Evolutionary conservation across 2,888 invertebrate species (phyloP), one percentile per base, ranked within the genome.

Genomic region (Xestia xanthographa): DNA sequence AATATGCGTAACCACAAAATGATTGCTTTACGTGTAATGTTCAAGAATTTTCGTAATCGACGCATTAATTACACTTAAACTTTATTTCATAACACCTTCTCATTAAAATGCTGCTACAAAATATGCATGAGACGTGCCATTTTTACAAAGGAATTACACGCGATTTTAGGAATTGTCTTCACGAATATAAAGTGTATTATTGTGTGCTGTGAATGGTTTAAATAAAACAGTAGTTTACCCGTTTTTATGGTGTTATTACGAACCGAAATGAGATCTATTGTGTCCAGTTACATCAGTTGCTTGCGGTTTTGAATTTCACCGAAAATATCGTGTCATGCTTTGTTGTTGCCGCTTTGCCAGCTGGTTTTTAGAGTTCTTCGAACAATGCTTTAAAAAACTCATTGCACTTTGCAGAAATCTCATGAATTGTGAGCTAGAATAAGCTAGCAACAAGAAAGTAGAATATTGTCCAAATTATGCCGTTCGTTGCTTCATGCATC

Each of bases 271-370:
- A 74, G 2, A 56, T 70, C 58, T 77, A 22, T 80, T 78, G 78
- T 85, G n/a, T 63, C 63, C 34, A 77, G 70, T 85, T 86, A 80
- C 76, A 73, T 85, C 78, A 87, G 67, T 68, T 29, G 53, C 63
- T 77, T 75, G 80, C n/a, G 77, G 79, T 85, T 76, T 67, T 60
- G 50, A 85, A 68, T 82, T 87, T 86, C 79, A 65, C 82, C 71
- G 29, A 66, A 71, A 60, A 58, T 78, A 70, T 77, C 48, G 56
- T 72, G 58, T 69, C 72, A 60, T 70, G 56, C 68, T 77, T 69
- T 68, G 53, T 43, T 9, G 17, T 56, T 58, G 43, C 63, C 48
- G 38, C 29, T 12, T 29, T 34, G 68, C 50, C 38, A 79, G 34
- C 14, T 72, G 8, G 20, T 69, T 66, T 79, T 73, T 48, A 43